Evolutionary conservation across 2,113 vertebrate species (phyloP).

Genomic region (Xenus cinereus): DNA sequence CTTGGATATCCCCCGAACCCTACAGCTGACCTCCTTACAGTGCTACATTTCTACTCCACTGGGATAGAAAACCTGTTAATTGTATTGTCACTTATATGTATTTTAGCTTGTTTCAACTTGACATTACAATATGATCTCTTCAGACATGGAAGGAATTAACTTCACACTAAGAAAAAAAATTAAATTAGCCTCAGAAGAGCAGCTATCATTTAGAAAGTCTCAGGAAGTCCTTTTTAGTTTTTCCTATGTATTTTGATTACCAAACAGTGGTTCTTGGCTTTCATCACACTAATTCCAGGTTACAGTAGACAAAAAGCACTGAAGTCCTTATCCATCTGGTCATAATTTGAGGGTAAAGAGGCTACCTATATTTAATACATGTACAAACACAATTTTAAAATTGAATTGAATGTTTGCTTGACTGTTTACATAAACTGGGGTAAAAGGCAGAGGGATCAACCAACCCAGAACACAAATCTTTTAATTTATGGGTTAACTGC

Average conservation of each 20-base stretch:
- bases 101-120: neutral
- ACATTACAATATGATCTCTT: neutral
- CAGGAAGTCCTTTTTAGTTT: neutral
- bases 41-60: neutral
- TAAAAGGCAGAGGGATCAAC: neutral
- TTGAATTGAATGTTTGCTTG: neutral
- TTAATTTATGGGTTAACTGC: neutral
- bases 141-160: neutral
- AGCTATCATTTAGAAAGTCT: neutral
- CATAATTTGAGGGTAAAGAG: neutral
- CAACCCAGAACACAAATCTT: neutral
- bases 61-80: neutral
- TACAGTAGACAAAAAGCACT: neutral
- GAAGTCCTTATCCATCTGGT: neutral
- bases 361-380: neutral
- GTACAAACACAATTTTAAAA: neutral
- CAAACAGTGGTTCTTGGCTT: neutral
- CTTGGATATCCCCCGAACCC: neutral
- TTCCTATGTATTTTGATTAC: fast-evolving
- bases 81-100: neutral
- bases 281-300: neutral
- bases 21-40: neutral
- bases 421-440: neutral
- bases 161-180: neutral
- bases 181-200: neutral